Conservation (phyloP, 2,113 vertebrate genomes). For the Rattus norvegicus region DNA sequence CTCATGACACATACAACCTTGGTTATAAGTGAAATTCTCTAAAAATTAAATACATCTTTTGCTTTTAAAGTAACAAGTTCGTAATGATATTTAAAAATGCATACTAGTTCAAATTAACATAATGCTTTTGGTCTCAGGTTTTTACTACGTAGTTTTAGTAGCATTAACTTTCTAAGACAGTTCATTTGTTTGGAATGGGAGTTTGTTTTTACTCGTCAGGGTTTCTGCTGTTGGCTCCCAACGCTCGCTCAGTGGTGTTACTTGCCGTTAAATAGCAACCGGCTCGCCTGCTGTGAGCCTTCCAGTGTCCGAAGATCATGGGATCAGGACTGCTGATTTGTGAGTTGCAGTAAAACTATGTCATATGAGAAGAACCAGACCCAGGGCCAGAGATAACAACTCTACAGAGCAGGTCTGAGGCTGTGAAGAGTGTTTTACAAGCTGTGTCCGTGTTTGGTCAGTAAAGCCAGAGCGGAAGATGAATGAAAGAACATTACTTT, state of each 20-base stretch:
- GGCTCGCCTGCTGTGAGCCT: constrained; percentile 36
- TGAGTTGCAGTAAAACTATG: constrained; percentile 71
- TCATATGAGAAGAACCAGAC: constrained; percentile 79
- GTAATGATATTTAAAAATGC: constrained; percentile 10
- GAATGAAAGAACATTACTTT: constrained; percentile 50
- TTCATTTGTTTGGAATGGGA: constrained; percentile 44
- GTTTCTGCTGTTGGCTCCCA: constrained; percentile 35
- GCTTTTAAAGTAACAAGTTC: constrained; percentile 40
- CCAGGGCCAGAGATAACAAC: constrained; percentile 74
- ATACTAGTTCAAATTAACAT: constrained; percentile 36
- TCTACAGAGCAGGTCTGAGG: constrained; percentile 65
- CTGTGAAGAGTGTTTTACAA: constrained; percentile 50
- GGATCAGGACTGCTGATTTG: constrained; percentile 56
- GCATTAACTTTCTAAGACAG: constrained; percentile 17
- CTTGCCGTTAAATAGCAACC: background rate
- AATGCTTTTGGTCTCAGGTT: background rate
- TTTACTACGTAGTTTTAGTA: background rate
- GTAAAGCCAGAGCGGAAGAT: constrained; percentile 16
- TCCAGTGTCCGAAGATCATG: constrained; percentile 7
- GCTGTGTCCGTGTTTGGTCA: constrained; percentile 63
- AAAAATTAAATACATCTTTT: constrained; percentile 11
- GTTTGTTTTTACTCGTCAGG: constrained; percentile 1
- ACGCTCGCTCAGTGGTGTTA: background rate
- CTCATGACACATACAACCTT: background rate
- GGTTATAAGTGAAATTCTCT: constrained; percentile 19